phyloP scores from a whole-genome alignment of 1,140 invertebrate genomes.

The Pseudoatta argentina region DNA sequence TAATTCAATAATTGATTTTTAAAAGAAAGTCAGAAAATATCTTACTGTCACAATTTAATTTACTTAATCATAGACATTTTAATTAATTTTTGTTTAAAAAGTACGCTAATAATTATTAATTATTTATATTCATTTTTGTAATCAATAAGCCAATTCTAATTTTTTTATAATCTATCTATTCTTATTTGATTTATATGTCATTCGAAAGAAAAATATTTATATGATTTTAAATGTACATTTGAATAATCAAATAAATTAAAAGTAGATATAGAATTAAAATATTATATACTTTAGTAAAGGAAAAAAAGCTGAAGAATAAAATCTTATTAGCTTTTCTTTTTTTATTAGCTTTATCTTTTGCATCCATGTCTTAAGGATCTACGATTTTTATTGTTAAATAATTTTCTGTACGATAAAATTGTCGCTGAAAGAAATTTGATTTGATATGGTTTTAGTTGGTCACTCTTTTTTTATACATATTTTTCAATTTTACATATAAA shows the following conservation, averaged over 20 bases:
- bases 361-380: neutral
- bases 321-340: neutral
- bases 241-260: neutral
- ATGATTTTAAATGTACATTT: neutral
- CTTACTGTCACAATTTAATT: neutral
- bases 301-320: neutral
- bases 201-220: neutral
- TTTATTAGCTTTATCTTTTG: neutral
- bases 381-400: neutral
- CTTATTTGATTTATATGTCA: neutral
- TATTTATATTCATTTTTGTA: neutral
- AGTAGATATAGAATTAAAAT: neutral
- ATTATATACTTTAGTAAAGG: neutral
- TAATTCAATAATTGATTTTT: neutral
- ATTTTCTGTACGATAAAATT: neutral
- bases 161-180: neutral
- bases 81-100: constrained; percentile 1
- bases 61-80: neutral
- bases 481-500: constrained; percentile 1
- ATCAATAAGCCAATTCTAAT: neutral
- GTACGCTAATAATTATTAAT: neutral
- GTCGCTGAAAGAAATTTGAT: neutral
- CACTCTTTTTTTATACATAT: constrained; percentile 7
- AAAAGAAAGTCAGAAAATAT: neutral
- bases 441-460: constrained; percentile 6